Evolutionary conservation across 2,888 invertebrate genomes (phyloP), one percentile per base, ranked within the genome.

Genomic region (Xylota sylvarum): DNA sequence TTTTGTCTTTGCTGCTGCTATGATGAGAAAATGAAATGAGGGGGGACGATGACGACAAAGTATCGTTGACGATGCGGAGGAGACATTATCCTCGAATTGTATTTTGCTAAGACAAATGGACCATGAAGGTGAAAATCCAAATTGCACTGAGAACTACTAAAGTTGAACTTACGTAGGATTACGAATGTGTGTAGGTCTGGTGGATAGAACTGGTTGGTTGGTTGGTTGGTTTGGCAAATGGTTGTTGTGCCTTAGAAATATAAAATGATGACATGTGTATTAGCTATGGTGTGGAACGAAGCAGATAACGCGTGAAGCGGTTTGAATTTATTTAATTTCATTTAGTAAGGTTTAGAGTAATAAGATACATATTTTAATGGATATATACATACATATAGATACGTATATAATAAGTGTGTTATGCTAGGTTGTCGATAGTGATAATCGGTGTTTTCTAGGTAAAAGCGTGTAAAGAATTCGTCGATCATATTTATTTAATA

Each of bases 101-200:
- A 32, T 79, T n/a, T 62, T 62, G 43, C 52, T 40, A 46, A 27
- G 48, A 62, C 67, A 73, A 84, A 79, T 84, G 67, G 79, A 69
- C 83, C 83, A 64, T 84, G 84, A 69, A 64, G 74, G 64, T 84
- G 84, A 48, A 74, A 79, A 79, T 84, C 83, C 23, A 79, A 65
- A 73, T 62, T 74, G 79, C 46, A 60, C 55, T 67, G 30, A 50
- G 52, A 67, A 62, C 56, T 74, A 30, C 37, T 48, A 58, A 76
- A 35, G 48, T 76, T 46, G 46, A 19, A 37, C 40, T 58, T 52
- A 69, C 12, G 30, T 12, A 9, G 27, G 65, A 65, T 46, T 56
- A 67, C 12, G 35, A 27, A 37, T 27, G 37, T 27, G 19, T 37
- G 35, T 14, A 6, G 4, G 14, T 65, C 12, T 48, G 35, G 10